Base-by-base conservation (phyloP, 2,888 invertebrate genomes). In the Lasioglossum figueresi region DNA sequence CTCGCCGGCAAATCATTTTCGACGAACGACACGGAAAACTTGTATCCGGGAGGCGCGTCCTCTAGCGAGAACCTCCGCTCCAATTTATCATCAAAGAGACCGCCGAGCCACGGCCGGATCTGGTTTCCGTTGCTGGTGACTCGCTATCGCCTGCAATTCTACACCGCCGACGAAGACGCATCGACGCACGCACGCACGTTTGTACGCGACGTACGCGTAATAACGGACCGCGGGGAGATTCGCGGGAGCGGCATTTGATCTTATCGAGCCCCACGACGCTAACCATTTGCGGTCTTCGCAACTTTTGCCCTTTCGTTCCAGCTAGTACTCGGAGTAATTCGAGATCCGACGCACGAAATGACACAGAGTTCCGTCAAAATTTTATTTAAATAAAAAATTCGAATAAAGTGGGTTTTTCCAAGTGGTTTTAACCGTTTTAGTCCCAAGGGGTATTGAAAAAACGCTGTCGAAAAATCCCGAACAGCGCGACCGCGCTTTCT, bases 71-170 rank as follows among this genome's bases (percentile, higher is more conserved):
- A 2, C 10, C 40, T 79, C 52, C n/a, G 48, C 31, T n/a, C 45
- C 70, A 76, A 77, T 76, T 80, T 80, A 45, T 80, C 66, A 31
- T 23, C 37, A 34, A 63, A 56, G 45, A 12, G 37, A 27, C 63
- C 79, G 34, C 10, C 63, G 31, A 10, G 52, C 10, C 52, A 23
- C 23, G 52, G 52, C 52, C 52, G 52, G 52, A n/a, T 19, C 56
- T 31, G 72, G 56, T 79, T 16, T 45, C 70, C 23, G 37, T 23
- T 5, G 70, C 37, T 37, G 27, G 45, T 34, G n/a, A 16, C 43
- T 43, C 12, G 66, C 23, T 19, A 45, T 48, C 77, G 52, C 74
- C 31, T 27, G 34, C 43, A 45, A 77, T 71, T 77, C 19, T 40
- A 12, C 40, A 66, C 66, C 66, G 68, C 2, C 48, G 40, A 52